Conservation (phyloP, 2,797 vertebrate genomes). For the Anguilla pacifica region DNA sequence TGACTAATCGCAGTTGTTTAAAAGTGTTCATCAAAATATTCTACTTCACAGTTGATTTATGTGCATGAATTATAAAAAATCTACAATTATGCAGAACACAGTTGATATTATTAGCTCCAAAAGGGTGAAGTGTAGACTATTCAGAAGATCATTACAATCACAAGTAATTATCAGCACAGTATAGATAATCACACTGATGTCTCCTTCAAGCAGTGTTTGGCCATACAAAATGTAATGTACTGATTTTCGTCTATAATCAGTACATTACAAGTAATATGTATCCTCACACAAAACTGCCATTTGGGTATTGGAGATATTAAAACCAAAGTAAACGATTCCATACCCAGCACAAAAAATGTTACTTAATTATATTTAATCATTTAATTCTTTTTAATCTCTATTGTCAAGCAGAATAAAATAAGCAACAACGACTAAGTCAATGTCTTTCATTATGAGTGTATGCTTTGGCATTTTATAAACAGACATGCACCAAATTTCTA, state of each 20-base stretch:
- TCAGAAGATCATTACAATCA: slow-evolving; percentile 32
- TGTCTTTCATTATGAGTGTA: not conserved
- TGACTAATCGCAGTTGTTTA: slow-evolving; percentile 41
- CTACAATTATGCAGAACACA: slow-evolving; percentile 22
- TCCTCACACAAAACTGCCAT: not conserved
- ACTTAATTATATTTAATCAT: not conserved
- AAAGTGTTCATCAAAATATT: slow-evolving; percentile 51
- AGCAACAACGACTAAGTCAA: not conserved
- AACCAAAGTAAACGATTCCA: not conserved
- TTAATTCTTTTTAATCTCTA: not conserved
- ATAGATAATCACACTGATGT: slow-evolving; percentile 48
- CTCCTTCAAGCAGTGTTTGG: slow-evolving; percentile 18
- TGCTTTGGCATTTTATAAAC: not conserved
- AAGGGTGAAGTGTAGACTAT: not conserved
- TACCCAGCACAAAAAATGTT: not conserved
- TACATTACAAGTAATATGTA: not conserved
- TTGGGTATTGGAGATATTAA: not conserved
- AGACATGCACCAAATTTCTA: not conserved
- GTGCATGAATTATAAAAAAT: slow-evolving; percentile 28
- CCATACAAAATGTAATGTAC: not conserved
- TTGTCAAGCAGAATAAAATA: slow-evolving; percentile 1
- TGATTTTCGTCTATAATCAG: not conserved
- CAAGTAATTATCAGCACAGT: slow-evolving; percentile 57
- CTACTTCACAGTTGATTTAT: slow-evolving; percentile 51
- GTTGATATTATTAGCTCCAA: slow-evolving; percentile 55